Percentiles rank a stretch among this genome's conserved stretches.
Evolutionary conservation across 2,113 vertebrate species (phyloP).

Genomic region (Callorhinus ursinus): DNA sequence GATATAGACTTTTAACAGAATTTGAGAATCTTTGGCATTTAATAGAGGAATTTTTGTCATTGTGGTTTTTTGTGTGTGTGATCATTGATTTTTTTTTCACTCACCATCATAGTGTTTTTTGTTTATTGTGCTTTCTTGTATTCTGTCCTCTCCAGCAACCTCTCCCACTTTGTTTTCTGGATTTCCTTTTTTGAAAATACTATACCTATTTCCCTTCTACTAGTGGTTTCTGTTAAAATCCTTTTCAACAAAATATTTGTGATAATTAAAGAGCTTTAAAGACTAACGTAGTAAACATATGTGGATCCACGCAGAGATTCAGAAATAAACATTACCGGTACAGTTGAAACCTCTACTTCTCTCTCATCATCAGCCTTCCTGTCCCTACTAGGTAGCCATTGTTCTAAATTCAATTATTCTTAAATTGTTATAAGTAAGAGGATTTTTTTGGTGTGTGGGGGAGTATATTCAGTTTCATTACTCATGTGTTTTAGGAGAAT

Average conservation of each 20-base stretch:
- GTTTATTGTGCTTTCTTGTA: not conserved
- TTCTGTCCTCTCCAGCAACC: not conserved
- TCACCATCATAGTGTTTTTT: not conserved
- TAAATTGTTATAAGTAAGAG: not conserved
- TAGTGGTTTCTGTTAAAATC: not conserved
- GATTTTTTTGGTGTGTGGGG: not conserved
- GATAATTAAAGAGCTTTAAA: not conserved
- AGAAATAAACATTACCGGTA: not conserved
- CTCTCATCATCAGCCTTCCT: not conserved
- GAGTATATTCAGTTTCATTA: constrained; percentile 45
- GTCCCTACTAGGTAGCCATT: not conserved
- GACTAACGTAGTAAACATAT: not conserved
- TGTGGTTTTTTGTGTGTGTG: not conserved
- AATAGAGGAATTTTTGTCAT: not conserved
- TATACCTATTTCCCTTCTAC: not conserved
- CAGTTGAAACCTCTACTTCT: not conserved
- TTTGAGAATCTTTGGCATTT: not conserved
- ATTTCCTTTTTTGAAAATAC: not conserved
- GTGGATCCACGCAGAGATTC: not conserved
- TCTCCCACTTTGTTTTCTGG: not conserved
- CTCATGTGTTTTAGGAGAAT: constrained; percentile 33
- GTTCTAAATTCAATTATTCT: constrained; percentile 13
- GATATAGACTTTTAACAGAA: not conserved
- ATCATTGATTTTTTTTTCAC: not conserved
- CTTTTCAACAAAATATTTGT: not conserved